A percentile compares a stretch with the other conserved stretches of the same genome.
Conservation (phyloP, 1,140 invertebrate species). For the Micrasema minimum region DNA sequence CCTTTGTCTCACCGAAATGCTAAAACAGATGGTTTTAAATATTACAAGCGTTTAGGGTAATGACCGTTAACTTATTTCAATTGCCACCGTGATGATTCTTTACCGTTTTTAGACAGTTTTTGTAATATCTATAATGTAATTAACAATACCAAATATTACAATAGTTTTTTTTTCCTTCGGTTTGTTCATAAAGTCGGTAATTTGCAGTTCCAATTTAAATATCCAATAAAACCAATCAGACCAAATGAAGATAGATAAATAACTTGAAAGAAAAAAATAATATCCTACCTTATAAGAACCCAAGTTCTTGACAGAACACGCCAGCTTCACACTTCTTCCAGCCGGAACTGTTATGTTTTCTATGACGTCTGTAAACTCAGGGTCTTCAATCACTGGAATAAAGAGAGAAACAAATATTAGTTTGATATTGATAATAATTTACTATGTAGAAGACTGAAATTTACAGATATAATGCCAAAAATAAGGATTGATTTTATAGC, state of each 20-base stretch:
- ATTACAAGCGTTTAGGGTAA: slow-evolving; percentile 49
- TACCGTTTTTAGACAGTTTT: slow-evolving; percentile 17
- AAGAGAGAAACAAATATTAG: neutral
- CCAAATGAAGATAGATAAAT: too few relatives aligned
- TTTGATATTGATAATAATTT: neutral
- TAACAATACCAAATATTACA: too few relatives aligned
- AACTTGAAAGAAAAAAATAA: too few relatives aligned
- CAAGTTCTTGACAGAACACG: slow-evolving; percentile 90
- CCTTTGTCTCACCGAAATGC: slow-evolving; percentile 21
- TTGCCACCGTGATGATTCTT: slow-evolving; percentile 23
- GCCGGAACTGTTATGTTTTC: slow-evolving; percentile 80
- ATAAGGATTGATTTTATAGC: too few relatives aligned
- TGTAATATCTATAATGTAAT: slow-evolving; percentile 35
- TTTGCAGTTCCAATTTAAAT: too few relatives aligned
- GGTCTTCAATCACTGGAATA: slow-evolving; percentile 71
- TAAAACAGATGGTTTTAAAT: slow-evolving; percentile 47
- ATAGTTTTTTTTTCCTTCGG: too few relatives aligned
- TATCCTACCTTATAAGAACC: slow-evolving; percentile 80
- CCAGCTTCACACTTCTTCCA: slow-evolving; percentile 86
- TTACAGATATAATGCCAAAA: neutral
- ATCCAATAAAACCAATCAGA: too few relatives aligned
- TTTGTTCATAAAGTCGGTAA: too few relatives aligned
- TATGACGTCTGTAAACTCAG: slow-evolving; percentile 76
- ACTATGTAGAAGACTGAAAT: neutral
- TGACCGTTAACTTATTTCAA: slow-evolving; percentile 46